Percentiles rank a stretch among this genome's conserved stretches.
phyloP scores from a whole-genome alignment of 2,113 vertebrate species.

The Lagenorhynchus albirostris region DNA sequence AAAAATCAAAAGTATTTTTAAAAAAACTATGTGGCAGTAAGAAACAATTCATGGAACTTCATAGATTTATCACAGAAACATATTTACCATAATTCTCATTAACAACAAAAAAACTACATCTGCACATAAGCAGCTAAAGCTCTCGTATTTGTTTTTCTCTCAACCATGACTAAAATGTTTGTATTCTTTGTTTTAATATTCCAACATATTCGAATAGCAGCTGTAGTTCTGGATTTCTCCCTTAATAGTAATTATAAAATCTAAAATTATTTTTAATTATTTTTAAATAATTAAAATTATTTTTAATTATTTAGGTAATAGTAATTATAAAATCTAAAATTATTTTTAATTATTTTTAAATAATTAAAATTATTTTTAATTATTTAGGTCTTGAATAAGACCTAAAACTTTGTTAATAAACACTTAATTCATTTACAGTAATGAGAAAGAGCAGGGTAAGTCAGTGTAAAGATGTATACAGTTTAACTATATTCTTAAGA shows the following conservation, averaged over 20 bases:
- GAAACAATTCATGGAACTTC: not conserved
- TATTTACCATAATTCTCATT: not conserved
- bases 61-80: not conserved
- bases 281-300: no score
- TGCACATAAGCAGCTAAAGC: not conserved
- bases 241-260: not conserved
- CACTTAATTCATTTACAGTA: not conserved
- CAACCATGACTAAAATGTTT: not conserved
- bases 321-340: not conserved
- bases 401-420: not conserved
- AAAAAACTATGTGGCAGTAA: not conserved
- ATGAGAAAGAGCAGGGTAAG: not conserved
- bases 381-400: not conserved
- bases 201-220: not conserved
- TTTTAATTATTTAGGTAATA: not conserved
- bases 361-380: constrained; percentile 11
- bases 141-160: not conserved
- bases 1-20: not conserved
- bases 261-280: constrained; percentile 4
- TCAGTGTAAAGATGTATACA: not conserved
- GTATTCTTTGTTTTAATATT: not conserved
- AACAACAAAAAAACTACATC: not conserved
- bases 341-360: no score
- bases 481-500: not conserved
- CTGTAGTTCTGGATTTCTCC: not conserved